Evolutionary conservation across 2,888 invertebrate genomes (phyloP).

Genomic region (Ametastegia equiseti): DNA sequence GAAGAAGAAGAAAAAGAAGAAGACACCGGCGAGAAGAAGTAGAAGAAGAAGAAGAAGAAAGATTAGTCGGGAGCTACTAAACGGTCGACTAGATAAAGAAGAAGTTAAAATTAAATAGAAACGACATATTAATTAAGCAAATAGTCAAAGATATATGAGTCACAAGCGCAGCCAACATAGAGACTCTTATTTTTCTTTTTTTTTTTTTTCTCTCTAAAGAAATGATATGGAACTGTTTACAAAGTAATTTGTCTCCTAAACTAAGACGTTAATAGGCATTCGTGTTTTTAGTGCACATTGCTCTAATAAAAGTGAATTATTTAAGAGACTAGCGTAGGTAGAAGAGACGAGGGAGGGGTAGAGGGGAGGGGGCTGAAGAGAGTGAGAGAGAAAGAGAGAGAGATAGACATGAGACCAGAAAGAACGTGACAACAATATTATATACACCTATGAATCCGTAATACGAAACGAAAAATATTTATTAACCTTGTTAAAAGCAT

Average conservation of each 20-base stretch:
- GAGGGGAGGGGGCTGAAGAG: not conserved
- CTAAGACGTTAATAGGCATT: conserved; percentile 6
- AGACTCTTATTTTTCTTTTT: too few species aligned
- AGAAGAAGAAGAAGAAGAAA: not conserved
- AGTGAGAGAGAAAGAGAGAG: too few species aligned
- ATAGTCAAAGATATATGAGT: not conserved
- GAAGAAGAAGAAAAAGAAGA: not conserved
- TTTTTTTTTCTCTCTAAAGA: too few species aligned
- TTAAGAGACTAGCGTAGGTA: conserved; percentile 31
- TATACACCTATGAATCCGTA: not conserved
- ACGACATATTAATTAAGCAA: not conserved
- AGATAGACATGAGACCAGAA: not conserved
- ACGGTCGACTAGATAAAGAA: not conserved
- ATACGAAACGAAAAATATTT: conserved; percentile 22
- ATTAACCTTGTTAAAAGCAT: conserved; percentile 50
- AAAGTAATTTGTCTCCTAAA: conserved; percentile 21
- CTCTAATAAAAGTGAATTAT: conserved; percentile 21
- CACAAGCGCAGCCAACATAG: not conserved
- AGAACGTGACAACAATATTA: conserved; percentile 45
- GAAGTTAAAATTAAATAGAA: not conserved
- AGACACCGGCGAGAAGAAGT: not conserved
- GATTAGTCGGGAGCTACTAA: too few species aligned
- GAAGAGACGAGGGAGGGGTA: not conserved
- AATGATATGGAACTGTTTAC: conserved; percentile 23
- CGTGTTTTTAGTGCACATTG: not conserved